Evolutionary conservation across 2,113 vertebrate genomes (phyloP).

Genomic region (Cynocephalus volans): DNA sequence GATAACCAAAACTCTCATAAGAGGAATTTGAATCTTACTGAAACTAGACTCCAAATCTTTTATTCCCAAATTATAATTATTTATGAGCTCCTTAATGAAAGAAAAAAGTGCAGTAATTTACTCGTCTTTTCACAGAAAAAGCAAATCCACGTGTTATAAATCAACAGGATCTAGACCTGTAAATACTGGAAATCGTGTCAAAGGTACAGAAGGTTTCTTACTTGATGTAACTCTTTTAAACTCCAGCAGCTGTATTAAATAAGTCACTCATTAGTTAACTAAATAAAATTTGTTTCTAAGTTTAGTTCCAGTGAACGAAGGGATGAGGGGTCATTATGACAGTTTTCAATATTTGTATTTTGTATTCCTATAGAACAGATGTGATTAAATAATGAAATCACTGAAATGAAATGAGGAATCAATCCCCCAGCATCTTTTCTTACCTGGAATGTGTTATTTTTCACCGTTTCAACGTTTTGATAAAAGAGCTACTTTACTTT

Average conservation of each 20-base stretch:
- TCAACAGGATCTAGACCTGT: constrained; percentile 1
- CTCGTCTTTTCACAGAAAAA: constrained; percentile 74
- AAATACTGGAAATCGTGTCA: constrained; percentile 57
- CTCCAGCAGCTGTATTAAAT: not conserved
- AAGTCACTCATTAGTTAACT: not conserved
- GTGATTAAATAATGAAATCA: not conserved
- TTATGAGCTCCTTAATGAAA: constrained; percentile 15
- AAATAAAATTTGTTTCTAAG: not conserved
- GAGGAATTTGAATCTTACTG: not conserved
- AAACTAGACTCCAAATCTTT: constrained; percentile 26
- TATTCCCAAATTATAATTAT: not conserved
- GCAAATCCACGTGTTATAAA: not conserved
- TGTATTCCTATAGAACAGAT: not conserved
- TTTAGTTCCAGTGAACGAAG: constrained; percentile 4
- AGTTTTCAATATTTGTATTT: constrained; percentile 10
- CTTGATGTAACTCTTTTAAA: not conserved
- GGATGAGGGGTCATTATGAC: not conserved
- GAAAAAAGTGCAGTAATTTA: not conserved
- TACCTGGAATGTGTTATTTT: not conserved
- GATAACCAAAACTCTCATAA: not conserved
- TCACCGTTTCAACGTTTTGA: not conserved
- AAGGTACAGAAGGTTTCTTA: constrained; percentile 68
- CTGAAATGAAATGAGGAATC: not conserved
- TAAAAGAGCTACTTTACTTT: constrained; percentile 14
- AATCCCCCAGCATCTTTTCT: not conserved